Conservation (phyloP, 2,797 vertebrate genomes). For the Lepus oiostolus region DNA sequence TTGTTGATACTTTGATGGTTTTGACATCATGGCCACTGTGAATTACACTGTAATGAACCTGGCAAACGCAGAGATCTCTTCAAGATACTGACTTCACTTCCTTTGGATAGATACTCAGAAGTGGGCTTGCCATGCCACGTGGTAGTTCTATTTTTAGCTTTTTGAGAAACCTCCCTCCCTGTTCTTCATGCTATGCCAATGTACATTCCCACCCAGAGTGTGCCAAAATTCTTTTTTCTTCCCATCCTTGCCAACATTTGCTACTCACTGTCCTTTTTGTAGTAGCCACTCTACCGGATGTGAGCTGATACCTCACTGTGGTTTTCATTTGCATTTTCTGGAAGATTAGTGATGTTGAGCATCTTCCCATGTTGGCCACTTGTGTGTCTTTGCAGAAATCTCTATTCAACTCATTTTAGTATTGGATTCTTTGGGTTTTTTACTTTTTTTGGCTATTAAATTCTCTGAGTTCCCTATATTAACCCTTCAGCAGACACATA, state of each 20-base stretch:
- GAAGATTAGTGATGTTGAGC: neutral
- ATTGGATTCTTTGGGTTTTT: neutral
- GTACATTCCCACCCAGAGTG: neutral
- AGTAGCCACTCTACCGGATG: neutral
- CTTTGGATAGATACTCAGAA: neutral
- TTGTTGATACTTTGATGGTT: neutral
- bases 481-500: neutral
- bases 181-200: neutral
- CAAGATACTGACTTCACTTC: neutral
- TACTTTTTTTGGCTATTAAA: neutral
- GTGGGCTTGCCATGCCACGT: neutral
- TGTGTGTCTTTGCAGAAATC: neutral
- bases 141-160: neutral
- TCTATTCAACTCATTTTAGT: neutral
- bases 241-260: neutral
- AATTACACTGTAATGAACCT: neutral
- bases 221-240: neutral
- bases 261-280: neutral
- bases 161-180: neutral
- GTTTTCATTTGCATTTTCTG: neutral
- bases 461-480: neutral
- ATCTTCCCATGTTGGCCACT: neutral
- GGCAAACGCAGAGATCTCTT: neutral
- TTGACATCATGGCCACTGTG: neutral
- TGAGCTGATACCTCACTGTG: neutral